Evolutionary conservation across 2,113 vertebrate genomes (phyloP).

Genomic region (Rana temporaria): DNA sequence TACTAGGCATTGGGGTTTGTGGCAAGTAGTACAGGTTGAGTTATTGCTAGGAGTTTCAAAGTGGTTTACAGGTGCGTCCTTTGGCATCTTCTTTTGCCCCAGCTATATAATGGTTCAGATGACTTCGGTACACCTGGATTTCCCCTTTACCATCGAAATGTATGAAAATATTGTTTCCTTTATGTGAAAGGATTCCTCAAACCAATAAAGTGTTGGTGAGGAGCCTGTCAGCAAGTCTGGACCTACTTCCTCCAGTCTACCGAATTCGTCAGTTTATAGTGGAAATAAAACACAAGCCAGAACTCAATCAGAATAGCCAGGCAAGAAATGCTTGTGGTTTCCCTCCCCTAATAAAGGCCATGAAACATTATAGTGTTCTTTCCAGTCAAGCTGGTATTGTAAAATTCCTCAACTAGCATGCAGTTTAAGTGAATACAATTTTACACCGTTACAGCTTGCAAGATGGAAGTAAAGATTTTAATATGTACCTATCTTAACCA

Average conservation of each 20-base stretch:
- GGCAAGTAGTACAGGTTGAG: too few species aligned
- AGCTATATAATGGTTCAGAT: too few species aligned
- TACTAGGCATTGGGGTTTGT: too few species aligned
- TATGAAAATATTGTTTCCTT: neutral
- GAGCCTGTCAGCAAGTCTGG: neutral
- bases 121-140: too few species aligned
- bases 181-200: neutral
- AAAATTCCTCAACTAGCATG: neutral
- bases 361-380: neutral
- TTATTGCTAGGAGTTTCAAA: too few species aligned
- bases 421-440: neutral
- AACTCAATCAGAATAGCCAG: neutral
- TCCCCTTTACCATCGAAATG: too few species aligned
- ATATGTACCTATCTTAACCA: too few species aligned
- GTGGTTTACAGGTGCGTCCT: too few species aligned
- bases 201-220: neutral
- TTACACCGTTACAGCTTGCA: too few species aligned
- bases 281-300: conserved; percentile 8
- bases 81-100: too few species aligned
- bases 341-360: neutral
- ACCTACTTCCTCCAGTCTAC: conserved; percentile 7
- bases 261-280: neutral
- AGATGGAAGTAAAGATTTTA: too few species aligned
- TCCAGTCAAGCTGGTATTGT: neutral
- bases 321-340: neutral